phyloP scores from a whole-genome alignment of 2,113 vertebrate species.

The Oxyura jamaicensis region DNA sequence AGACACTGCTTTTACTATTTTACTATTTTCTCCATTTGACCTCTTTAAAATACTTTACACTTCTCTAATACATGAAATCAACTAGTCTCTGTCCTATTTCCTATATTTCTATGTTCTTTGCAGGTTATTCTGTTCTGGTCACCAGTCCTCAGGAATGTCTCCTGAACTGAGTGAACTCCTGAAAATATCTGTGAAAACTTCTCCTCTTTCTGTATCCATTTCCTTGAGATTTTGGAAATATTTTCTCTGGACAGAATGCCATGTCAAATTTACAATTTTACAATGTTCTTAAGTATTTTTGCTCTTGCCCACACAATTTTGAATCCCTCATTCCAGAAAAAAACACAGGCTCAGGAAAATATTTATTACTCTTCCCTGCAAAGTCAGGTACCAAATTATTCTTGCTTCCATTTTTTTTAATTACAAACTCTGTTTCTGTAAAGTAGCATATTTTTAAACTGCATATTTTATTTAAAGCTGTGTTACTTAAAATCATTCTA shows the following conservation, averaged over 20 bases:
- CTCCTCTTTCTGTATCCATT: slow-evolving; percentile 60
- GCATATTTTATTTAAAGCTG: background rate
- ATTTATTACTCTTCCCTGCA: background rate
- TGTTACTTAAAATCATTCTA: slow-evolving; percentile 29
- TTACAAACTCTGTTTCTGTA: background rate
- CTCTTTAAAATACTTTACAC: slow-evolving; percentile 21
- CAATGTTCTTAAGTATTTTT: slow-evolving; percentile 45
- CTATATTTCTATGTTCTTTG: slow-evolving; percentile 30
- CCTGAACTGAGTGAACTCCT: slow-evolving; percentile 59
- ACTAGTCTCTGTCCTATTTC: background rate
- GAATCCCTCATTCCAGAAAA: background rate
- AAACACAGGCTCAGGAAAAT: background rate
- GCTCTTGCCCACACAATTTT: background rate
- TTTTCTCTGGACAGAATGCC: slow-evolving; percentile 61
- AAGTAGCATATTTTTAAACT: too few species aligned
- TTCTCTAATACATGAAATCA: slow-evolving; percentile 48
- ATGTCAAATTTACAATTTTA: slow-evolving; percentile 48
- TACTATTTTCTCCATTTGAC: slow-evolving; percentile 53
- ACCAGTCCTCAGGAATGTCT: slow-evolving; percentile 49
- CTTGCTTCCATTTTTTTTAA: background rate
- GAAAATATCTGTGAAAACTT: slow-evolving; percentile 66
- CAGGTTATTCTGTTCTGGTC: slow-evolving; percentile 44
- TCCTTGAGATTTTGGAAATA: slow-evolving; percentile 63
- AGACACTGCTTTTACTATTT: slow-evolving; percentile 42
- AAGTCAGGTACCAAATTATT: slow-evolving; percentile 35